These are phyloP conservation scores for Zaprionus obscuricornis DNA, from an alignment of 2,888 invertebrate species.

Conservation along the genomic window DNA sequence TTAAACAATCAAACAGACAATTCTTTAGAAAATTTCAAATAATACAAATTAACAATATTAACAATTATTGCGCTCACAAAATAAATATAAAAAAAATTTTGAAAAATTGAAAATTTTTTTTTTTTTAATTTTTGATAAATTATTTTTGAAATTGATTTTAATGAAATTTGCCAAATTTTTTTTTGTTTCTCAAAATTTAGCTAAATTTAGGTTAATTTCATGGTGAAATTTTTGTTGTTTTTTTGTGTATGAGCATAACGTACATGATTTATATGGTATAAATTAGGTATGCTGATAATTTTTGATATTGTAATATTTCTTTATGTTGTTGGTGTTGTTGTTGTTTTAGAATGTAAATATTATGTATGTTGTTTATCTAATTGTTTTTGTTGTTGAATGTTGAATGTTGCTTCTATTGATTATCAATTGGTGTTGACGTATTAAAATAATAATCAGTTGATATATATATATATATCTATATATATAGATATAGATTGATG, in stretches of 20 bases:
- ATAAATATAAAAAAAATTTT: too few species aligned
- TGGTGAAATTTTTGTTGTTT: background rate
- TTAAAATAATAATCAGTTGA: constrained; percentile 69
- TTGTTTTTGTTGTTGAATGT: constrained; percentile 28
- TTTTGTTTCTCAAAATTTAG: constrained; percentile 3
- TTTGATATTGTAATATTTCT: constrained; percentile 30
- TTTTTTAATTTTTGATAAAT: too few species aligned
- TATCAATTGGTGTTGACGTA: constrained; percentile 51
- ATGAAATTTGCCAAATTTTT: background rate
- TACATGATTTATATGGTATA: constrained; percentile 28
- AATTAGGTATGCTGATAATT: constrained; percentile 37
- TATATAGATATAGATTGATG: constrained; percentile 42
- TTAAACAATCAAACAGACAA: background rate
- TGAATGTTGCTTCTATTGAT: constrained; percentile 35
- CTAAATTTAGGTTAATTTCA: constrained; percentile 35
- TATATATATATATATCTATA: constrained; percentile 49
- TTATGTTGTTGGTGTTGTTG: constrained; percentile 26
- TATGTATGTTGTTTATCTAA: constrained; percentile 27
- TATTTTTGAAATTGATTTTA: too few species aligned
- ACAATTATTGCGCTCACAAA: too few species aligned
- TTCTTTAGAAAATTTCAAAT: too few species aligned
- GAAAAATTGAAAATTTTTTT: too few species aligned
- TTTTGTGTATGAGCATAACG: constrained; percentile 15
- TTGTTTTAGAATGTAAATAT: constrained; percentile 19
- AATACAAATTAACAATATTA: too few species aligned